Evolutionary conservation across 2,888 invertebrate genomes (phyloP), one percentile per base, ranked within the genome.

Genomic region (Teleogryllus oceanicus): DNA sequence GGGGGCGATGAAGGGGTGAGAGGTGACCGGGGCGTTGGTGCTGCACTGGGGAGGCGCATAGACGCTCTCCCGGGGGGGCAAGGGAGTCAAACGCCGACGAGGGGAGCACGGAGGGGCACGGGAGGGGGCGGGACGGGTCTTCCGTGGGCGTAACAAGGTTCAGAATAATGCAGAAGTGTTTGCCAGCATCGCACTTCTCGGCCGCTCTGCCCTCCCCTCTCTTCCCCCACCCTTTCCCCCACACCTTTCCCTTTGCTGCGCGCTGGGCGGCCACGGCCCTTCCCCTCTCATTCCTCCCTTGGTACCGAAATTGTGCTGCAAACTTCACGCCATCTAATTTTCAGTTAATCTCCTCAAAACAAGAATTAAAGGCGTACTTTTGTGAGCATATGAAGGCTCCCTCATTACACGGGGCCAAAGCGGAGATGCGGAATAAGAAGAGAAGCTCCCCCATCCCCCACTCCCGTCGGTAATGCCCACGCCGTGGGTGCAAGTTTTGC

Each of bases 341-440:
- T 86, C 87, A 87, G 87, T 87, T 87, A 87, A 87, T 87, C 87
- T 87, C 86, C 84, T 84, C 85, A 86, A 87, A 87, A 87, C 87
- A 87, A 87, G 87, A 87, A 87, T 87, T 87, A 87, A 87, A 87
- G 87, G 86, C 87, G 87, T 86, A 87, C 86, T 87, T 87, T 87
- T 75, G 85, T 87, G 85, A 87, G 87, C 87, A 87, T 87, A 87
- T 87, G 87, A 87, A 86, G 85, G 62, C 62, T 86, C 84, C 84
- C 82, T 82, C 84, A 84, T 83, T 83, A 79, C 20, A 18, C 51
- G 11, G 49, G 24, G 76, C 37, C 37, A 37, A 37, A 37, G 37
- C 37, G 37, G 37, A 37, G 37, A 37, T 8, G 37, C 37, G 8
- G 62, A 62, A 62, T 62, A 62, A 62, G 62, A 62, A 62, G 62